Base-by-base conservation (phyloP, 2,888 invertebrate genomes). In the Helleia helle region DNA sequence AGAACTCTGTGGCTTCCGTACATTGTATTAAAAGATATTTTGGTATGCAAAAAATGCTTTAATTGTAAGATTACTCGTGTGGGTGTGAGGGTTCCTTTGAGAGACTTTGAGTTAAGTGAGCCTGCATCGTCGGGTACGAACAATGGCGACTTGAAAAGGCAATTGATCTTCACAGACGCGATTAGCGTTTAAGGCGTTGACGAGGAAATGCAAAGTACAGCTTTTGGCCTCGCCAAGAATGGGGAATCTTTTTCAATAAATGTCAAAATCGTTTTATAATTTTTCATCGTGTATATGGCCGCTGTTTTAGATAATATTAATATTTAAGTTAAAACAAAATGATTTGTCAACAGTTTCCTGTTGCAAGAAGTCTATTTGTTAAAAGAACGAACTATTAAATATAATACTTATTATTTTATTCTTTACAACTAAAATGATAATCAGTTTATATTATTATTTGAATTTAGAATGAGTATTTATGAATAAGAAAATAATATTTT, bases 91-190 rank as follows among this genome's bases (percentile, higher is more conserved):
- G 59, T 51, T 55, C 51, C 54, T 64, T 62, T 59, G 61, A 59
- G 52, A 54, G 64, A 64, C 60, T 59, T 63, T 58, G 48, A 56
- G 55, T 51, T 51, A 64, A 71, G 67, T 64, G 70, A 67, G 62
- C 64, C 57, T 70, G 72, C 71, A 68, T 56, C 65, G 73, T 59
- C 64, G 63, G 58, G 54, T 60, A 56, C 46, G 62, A 68, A 77
- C 75, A 76, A 77, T 63, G 51, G 49, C 12, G 48, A 52, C 68
- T 58, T 64, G 59, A 65, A 76, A 74, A 65, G 71, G 70, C 68
- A 69, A 76, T 76, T 65, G 68, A 68, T 72, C 70, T 74, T 72
- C 63, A 62, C 59, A 72, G 54, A 65, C 62, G 65, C 64, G 71
- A 71, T 74, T 70, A 72, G 65, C 62, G 64, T 60, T 61, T 59